Evolutionary conservation across 2,797 vertebrate genomes (phyloP), one percentile per base, ranked within the genome.

Genomic region (Tiaroga cobitis): DNA sequence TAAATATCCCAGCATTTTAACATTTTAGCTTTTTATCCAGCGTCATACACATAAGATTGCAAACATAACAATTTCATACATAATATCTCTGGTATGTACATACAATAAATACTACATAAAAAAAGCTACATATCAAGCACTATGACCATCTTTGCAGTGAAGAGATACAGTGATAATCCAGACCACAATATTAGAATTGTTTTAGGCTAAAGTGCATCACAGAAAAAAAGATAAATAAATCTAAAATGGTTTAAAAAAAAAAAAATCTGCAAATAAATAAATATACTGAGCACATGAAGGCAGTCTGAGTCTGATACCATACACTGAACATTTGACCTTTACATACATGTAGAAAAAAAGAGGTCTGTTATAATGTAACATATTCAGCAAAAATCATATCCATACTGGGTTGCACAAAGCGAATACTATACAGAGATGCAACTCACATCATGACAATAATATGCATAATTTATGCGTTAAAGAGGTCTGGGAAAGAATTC

Each of bases 131-230:
- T 70, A 16, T 69, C 19, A 43, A 72, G 51, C 54, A 75, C 75
- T 85, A 67, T 82, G 89, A 91, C 86, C 89, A 74, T 87, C 5
- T 73, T 78, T 61, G 84, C 49, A 88, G 85, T 81, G 59, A 77
- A 34, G 85, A 84, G 74, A 84, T 88, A 54, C 81, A 63, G 67
- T 63, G 39, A 78, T 54, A 88, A 78, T 82, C 65, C 34, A 67
- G 87, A 85, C 76, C 85, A 89, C 74, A 26, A 81, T 82, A 84
- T 86, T 56, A 80, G 63, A 87, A 82, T 59, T 59, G 56, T 73
- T 16, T 90, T 61, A 83, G 54, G 15, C 80, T 87, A 69, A 72
- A 85, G 16, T 72, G 54, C 70, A 26, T 85, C 78, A 70, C 34
- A 72, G 7, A 67, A 86, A 77, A 77, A 21, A 86, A 83, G 4